Evolutionary conservation across 2,113 vertebrate species (phyloP), one percentile per base, ranked within the genome.

Genomic region (Protobothrops mucrosquamatus): DNA sequence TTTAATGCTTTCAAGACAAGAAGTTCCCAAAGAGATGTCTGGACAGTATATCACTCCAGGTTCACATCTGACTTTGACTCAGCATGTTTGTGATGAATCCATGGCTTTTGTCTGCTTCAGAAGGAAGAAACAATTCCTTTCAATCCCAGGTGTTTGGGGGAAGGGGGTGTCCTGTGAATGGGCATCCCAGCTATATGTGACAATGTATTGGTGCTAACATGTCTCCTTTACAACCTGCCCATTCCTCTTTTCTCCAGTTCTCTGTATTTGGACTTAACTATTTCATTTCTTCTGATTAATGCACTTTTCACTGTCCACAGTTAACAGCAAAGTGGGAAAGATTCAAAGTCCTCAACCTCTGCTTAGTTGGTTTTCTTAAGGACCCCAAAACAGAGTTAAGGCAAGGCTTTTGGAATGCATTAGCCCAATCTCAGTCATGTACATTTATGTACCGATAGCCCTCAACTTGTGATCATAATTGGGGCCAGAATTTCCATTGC

Each of bases 61-160:
- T 93, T 89, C 93, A 39, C 39, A 39, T 48, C 94, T 91, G 55
- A 59, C n/a, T 0, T 91, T 96, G 96, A 96, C 93, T 96, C 96
- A 95, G 96, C 93, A 93, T 94, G 39, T 93, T 96, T 93, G 92
- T 91, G 92, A 94, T 92, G 90, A 95, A 95, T 89, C 93, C 48
- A 81, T 6, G 91, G 89, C 94, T 96, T 95, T 94, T 86, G 81
- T 94, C 94, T 97, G 96, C 92, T 64, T 0, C 22, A 14, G 95
- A 91, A 94, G 92, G 92, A 93, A 95, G 92, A 89, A 95, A 1
- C 52, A 86, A 91, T 59, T 92, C 92, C 95, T 87, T 96, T 95
- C 69, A 94, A 57, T 89, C 87, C 0, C 14, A 56, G 90, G 55
- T 56, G 34, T 59, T 54, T 88, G 26, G 87, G 89, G 74, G n/a